These are phyloP conservation scores for Achatina immaculata DNA, from an alignment of 1,140 invertebrate species.

Conservation along the genomic window DNA sequence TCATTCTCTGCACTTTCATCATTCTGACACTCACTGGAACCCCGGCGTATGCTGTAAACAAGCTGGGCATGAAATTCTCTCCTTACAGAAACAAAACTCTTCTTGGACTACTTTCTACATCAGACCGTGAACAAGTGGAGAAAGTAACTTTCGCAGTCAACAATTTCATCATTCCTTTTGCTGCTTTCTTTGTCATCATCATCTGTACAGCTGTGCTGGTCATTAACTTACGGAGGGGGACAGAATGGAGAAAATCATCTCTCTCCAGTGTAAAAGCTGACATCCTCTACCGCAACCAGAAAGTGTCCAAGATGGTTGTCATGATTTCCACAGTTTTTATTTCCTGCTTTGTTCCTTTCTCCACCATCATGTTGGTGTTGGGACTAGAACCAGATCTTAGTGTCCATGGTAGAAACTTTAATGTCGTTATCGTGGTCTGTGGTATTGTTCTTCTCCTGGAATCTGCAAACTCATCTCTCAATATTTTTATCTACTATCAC, in stretches of 20 bases:
- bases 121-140: not conserved
- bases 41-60: not conserved
- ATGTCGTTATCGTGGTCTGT: no score
- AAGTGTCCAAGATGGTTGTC: slow-evolving; percentile 17
- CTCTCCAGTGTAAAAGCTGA: not conserved
- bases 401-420: not conserved
- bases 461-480: no score
- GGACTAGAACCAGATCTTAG: not conserved
- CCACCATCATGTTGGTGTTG: not conserved
- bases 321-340: no score
- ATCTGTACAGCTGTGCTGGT: not conserved
- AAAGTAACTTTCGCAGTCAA: slow-evolving; percentile 6
- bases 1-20: not conserved
- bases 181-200: not conserved
- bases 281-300: not conserved
- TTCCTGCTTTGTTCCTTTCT: not conserved
- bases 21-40: not conserved
- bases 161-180: slow-evolving; percentile 2
- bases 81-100: slow-evolving; percentile 3
- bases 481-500: no score
- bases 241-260: not conserved
- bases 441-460: no score
- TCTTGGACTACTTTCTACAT: not conserved
- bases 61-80: not conserved
- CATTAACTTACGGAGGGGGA: not conserved